Evolutionary conservation across 2,888 invertebrate genomes (phyloP), one percentile per base, ranked within the genome.

Genomic region (Ecdyonurus torrentis): DNA sequence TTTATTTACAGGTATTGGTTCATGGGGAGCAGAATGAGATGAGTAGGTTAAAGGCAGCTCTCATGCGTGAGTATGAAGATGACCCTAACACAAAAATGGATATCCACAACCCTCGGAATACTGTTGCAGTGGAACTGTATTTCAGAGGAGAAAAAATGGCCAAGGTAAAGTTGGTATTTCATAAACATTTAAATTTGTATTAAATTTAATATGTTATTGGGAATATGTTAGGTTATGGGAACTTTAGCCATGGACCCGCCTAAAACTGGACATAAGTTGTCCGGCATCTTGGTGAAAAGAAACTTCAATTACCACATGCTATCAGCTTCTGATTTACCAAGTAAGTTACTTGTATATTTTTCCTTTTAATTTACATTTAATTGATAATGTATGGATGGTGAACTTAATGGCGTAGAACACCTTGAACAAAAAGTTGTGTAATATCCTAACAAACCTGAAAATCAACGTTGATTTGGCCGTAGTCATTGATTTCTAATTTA

Each of bases 21-120:
- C 99, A 99, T 74, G 99, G 99, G 0, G 99, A 99, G 74, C 92
- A 92, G 76, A 99, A 98, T 77, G 99, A 99, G 79, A 99, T 99
- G 99, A 89, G 87, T 1, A 84, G 99, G 0, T 78, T 99, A 64
- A 95, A 96, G 76, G 89, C 94, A 52, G 98, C 97, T 0, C 78
- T 99, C 61, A 87, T 91, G 71, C 80, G 98, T 19, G 96, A 98
- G 73, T 95, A 95, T 72, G 92, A 94, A 74, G 89, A 88, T 70
- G 89, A 91, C 72, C 83, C 86, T 1, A 83, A 78, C 65, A 85
- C 89, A 1, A 83, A 83, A n/a, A 88, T 96, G 71, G 83, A 87
- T 70, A 84, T 99, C 50, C 91, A 98, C 77, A 99, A 96, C 78
- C 99, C 99, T 1, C 79, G 91, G 25, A 99, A 99, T 76, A 97